Base-by-base conservation (phyloP, 2,797 vertebrate species). In the Ctenopoma kingsleyae region DNA sequence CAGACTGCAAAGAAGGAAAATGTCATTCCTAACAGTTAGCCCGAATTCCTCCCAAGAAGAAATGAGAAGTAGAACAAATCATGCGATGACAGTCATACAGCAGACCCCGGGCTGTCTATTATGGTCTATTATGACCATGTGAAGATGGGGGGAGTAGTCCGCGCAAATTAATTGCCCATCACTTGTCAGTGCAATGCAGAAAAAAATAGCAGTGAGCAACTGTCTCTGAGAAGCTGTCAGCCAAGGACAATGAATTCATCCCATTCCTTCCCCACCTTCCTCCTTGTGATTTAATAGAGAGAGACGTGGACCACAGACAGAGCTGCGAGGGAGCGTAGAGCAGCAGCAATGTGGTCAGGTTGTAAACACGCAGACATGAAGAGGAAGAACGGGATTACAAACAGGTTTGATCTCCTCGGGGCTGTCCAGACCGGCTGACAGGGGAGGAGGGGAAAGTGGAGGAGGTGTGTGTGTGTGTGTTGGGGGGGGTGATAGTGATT, bases 361-460 rank as follows among this genome's bases (percentile, higher is more conserved):
- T 89, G 89, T 91, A 91, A 92, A 92, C 87, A 90, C 83, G 83
- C 75, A 85, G 87, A 90, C 90, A 86, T 86, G 77, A 89, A 83
- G 85, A 85, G 71, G 81, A 81, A 86, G 74, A 87, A 53, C 62
- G 7, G 82, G 69, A 87, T 91, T 84, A 89, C 89, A 90, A 92
- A 91, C 89, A 85, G 88, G 84, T 91, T 91, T 90, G 87, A 93
- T 92, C 86, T 91, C 84, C 89, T 78, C 17, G 3, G 82, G 86
- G 89, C 84, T 90, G 90, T 91, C 86, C 89, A 86, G 82, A 65
- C 68, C 3, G 59, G 69, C 86, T 91, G 90, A 88, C 83, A 84
- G 72, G 47, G 77, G 76, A 74, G 69, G 78, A 53, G 73, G 77
- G 55, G 63, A 52, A 15, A 48, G 55, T 17, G 36, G 50, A 40